Conservation (phyloP, 2,797 vertebrate species). For the Enteromius anoplus region DNA sequence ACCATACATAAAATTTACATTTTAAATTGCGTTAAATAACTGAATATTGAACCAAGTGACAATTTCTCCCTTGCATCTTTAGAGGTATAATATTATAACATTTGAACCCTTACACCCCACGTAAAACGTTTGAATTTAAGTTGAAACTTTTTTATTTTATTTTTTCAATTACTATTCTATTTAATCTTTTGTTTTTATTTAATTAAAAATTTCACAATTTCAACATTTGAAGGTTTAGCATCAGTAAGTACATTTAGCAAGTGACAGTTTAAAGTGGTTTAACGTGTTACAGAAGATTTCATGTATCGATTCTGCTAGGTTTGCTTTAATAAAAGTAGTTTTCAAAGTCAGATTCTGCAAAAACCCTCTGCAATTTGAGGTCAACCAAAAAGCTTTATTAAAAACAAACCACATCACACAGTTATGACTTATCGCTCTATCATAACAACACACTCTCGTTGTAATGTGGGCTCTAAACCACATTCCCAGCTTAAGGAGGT, state of each 20-base stretch:
- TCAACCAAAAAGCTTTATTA: slow-evolving; percentile 33
- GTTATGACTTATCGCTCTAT: slow-evolving; percentile 35
- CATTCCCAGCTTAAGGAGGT: slow-evolving; percentile 18
- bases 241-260: background rate
- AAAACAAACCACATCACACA: slow-evolving; percentile 42
- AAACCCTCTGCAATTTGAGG: slow-evolving; percentile 42
- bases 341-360: background rate
- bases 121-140: background rate
- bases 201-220: background rate
- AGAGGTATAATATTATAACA: background rate
- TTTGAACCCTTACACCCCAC: slow-evolving; percentile 1
- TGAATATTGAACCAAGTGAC: background rate
- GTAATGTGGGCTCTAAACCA: slow-evolving; percentile 39
- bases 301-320: background rate
- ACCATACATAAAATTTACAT: background rate
- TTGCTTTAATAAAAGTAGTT: slow-evolving; percentile 10
- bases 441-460: slow-evolving; percentile 27
- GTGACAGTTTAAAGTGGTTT: background rate
- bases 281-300: background rate
- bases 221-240: too few relatives aligned
- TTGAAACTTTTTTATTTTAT: too few relatives aligned
- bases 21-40: background rate
- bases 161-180: background rate
- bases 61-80: background rate
- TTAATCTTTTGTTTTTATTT: background rate